Evolutionary conservation across 1,140 invertebrate genomes (phyloP).

Genomic region (Heliconius hermathena): DNA sequence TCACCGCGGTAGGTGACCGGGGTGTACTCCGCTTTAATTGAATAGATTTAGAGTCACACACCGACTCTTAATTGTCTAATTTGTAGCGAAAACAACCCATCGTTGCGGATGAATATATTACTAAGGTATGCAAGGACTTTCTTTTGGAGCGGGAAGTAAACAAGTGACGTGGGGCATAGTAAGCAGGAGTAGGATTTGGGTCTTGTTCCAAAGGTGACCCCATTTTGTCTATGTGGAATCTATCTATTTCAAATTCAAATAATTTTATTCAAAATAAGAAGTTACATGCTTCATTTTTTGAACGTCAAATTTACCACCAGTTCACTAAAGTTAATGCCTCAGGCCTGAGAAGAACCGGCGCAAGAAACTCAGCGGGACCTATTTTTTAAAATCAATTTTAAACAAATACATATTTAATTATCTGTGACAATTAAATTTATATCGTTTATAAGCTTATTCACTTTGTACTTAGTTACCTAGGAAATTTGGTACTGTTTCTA

Average conservation of each 20-base stretch:
- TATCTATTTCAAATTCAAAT: too few relatives aligned
- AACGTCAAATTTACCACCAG: too few relatives aligned
- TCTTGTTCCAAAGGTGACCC: conserved; percentile 49
- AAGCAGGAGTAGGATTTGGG: conserved; percentile 57
- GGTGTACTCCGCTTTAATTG: conserved; percentile 75
- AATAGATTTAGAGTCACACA: conserved; percentile 73
- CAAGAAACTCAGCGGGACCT: too few relatives aligned
- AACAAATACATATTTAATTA: too few relatives aligned
- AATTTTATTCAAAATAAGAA: too few relatives aligned
- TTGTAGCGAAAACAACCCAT: conserved; percentile 78
- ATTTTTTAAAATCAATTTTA: too few relatives aligned
- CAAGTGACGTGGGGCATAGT: conserved; percentile 63
- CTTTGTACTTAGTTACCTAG: background rate
- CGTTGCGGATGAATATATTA: conserved; percentile 73
- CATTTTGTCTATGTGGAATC: conserved; percentile 13
- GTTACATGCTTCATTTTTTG: too few relatives aligned
- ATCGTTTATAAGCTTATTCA: background rate
- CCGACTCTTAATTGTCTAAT: conserved; percentile 80
- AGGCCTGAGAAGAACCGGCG: too few relatives aligned
- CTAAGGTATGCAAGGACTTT: conserved; percentile 78
- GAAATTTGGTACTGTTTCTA: background rate
- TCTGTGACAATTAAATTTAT: too few relatives aligned
- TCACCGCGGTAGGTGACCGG: conserved; percentile 75
- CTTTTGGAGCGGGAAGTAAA: conserved; percentile 75
- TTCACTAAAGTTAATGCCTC: too few relatives aligned